A percentile compares a stretch with the other conserved stretches of the same genome.
phyloP scores from a whole-genome alignment of 2,113 vertebrate species.

The Irena cyanogastra region DNA sequence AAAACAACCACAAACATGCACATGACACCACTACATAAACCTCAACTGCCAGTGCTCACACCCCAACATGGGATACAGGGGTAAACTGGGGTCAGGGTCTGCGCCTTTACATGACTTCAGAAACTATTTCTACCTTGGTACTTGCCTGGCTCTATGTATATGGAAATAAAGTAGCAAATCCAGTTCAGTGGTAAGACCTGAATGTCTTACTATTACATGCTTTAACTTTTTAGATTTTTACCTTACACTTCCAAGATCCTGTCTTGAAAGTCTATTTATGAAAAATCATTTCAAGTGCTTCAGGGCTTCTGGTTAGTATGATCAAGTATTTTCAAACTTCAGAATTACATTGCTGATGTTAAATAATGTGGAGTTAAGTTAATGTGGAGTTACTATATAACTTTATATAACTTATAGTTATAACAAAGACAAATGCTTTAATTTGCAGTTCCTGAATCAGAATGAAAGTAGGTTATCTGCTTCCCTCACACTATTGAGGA shows the following conservation, averaged over 20 bases:
- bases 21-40: background rate
- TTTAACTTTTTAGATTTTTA: background rate
- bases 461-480: background rate
- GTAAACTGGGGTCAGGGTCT: background rate
- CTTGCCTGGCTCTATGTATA: background rate
- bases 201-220: background rate
- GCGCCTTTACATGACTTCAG: background rate
- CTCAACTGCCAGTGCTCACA: background rate
- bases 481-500: background rate
- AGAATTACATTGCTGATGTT: background rate
- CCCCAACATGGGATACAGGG: background rate
- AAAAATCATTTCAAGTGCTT: background rate
- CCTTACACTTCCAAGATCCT: background rate
- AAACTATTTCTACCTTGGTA: background rate
- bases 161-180: background rate
- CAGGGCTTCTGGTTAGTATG: background rate
- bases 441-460: background rate
- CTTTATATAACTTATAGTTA: background rate
- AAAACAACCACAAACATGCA: background rate
- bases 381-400: background rate
- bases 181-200: background rate
- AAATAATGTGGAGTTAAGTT: background rate
- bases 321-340: background rate
- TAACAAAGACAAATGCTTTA: background rate
- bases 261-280: background rate